phyloP scores from a whole-genome alignment of 1,140 invertebrate species.

The Nephila pilipes region DNA sequence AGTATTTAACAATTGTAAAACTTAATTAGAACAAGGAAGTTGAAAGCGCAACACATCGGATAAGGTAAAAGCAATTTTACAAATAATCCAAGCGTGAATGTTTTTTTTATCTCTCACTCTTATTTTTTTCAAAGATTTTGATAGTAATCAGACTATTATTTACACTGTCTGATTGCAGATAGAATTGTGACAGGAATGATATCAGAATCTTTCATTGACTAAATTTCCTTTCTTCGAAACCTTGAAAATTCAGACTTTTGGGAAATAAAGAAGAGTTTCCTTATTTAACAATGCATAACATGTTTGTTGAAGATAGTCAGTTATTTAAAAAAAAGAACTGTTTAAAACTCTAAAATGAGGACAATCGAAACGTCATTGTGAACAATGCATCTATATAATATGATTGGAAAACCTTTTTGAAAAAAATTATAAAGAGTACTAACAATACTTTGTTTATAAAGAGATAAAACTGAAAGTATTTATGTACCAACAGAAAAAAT shows the following conservation, averaged over 20 bases:
- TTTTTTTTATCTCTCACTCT: not conserved
- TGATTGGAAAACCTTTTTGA: no score
- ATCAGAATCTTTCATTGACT: not conserved
- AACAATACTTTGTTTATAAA: no score
- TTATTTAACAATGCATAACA: no score
- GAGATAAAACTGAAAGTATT: no score
- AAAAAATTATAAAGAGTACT: no score
- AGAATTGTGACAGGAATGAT: not conserved
- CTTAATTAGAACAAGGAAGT: not conserved
- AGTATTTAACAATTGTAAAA: not conserved
- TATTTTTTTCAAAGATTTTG: not conserved
- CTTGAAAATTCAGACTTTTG: not conserved
- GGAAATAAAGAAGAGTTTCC: not conserved
- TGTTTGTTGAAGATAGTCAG: no score
- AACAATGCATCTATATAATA: no score
- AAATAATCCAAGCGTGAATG: not conserved
- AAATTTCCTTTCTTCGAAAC: not conserved
- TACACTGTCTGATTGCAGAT: not conserved
- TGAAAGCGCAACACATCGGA: not conserved
- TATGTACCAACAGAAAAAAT: no score
- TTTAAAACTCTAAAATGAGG: no score
- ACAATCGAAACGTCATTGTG: no score
- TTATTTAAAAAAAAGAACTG: no score
- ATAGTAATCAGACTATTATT: not conserved
- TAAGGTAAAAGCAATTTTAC: not conserved